These are phyloP conservation scores for Zaprionus davidi DNA, from an alignment of 1,140 invertebrate species.

Conservation along the genomic window DNA sequence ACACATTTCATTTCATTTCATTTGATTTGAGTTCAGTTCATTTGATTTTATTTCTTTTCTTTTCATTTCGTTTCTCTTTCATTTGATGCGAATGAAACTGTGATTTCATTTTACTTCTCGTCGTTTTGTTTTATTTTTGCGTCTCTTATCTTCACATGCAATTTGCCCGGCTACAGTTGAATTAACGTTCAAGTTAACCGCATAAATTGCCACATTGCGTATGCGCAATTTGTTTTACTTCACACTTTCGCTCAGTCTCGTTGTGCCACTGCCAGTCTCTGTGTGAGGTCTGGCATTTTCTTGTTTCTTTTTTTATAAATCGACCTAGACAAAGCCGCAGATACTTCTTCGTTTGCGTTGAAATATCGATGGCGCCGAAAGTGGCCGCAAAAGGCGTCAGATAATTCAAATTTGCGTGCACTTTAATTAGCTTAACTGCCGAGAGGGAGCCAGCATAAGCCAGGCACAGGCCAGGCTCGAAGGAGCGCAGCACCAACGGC, in stretches of 20 bases:
- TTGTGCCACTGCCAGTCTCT: not conserved
- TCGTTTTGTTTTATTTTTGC: not conserved
- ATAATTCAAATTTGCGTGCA: constrained; percentile 78
- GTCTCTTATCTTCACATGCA: constrained; percentile 33
- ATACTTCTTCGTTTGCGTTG: constrained; percentile 51
- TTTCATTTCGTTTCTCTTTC: constrained; percentile 1
- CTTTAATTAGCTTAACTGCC: constrained; percentile 73
- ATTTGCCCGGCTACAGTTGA: constrained; percentile 31
- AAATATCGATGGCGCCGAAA: constrained; percentile 51
- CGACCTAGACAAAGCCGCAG: constrained; percentile 30
- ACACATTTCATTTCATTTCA: constrained; percentile 31
- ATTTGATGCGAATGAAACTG: constrained; percentile 5
- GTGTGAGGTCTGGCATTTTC: constrained; percentile 9
- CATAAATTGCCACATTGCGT: constrained; percentile 60
- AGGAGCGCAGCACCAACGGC: constrained; percentile 44
- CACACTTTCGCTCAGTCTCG: constrained; percentile 23
- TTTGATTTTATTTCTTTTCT: constrained; percentile 7
- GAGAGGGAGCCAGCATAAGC: not conserved
- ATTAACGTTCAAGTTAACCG: constrained; percentile 38
- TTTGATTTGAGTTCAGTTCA: constrained; percentile 29
- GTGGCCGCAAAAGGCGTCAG: constrained; percentile 41
- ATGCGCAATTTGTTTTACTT: constrained; percentile 55
- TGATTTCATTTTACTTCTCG: constrained; percentile 15
- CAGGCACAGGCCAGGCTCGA: constrained; percentile 17
- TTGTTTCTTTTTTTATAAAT: constrained; percentile 36